Percentiles rank a stretch among this genome's conserved stretches.
These are phyloP conservation scores for Picathartes gymnocephalus DNA, from an alignment of 2,113 vertebrate genomes.

Conservation along the genomic window DNA sequence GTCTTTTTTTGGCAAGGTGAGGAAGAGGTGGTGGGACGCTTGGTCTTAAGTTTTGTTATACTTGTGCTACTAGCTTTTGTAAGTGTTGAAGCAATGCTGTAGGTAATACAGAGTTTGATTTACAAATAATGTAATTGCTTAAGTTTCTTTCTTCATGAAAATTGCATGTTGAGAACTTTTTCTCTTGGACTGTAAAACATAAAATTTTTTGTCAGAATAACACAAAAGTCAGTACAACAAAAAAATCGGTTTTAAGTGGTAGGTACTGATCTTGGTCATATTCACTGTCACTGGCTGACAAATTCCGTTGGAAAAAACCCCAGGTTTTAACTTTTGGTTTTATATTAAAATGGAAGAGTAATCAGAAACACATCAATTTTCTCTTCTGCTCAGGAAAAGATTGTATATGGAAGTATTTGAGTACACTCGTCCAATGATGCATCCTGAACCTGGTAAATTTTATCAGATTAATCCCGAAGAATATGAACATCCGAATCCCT, in stretches of 20 bases:
- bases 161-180: neutral
- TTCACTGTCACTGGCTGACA: neutral
- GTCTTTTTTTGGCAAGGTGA: neutral
- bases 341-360: neutral
- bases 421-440: slow-evolving; percentile 99
- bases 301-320: fast-evolving
- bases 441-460: slow-evolving; percentile 98
- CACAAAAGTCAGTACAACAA: neutral
- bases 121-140: neutral
- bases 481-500: slow-evolving; percentile 97
- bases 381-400: slow-evolving; percentile 83
- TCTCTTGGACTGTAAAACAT: neutral
- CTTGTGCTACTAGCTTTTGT: neutral
- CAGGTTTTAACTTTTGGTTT: neutral
- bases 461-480: slow-evolving; percentile 99
- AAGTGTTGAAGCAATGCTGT: neutral
- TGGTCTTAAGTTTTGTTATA: neutral
- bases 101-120: neutral
- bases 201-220: neutral
- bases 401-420: slow-evolving; percentile 99
- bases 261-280: neutral
- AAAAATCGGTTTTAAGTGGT: neutral
- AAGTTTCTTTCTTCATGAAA: neutral
- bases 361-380: neutral
- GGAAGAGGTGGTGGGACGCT: neutral